phyloP scores from a whole-genome alignment of 2,797 vertebrate species.

The Nannoperca australis region DNA sequence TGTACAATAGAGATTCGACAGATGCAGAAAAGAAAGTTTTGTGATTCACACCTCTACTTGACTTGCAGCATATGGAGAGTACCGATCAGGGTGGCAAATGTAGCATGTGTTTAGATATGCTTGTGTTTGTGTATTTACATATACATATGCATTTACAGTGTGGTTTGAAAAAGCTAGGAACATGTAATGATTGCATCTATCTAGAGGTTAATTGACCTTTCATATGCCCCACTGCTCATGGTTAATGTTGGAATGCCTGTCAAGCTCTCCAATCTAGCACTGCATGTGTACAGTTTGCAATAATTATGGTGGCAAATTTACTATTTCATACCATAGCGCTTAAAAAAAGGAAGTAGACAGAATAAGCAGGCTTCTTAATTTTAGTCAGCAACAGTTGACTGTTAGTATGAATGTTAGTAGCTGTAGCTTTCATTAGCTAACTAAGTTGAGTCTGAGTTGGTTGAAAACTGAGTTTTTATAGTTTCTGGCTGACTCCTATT shows the following conservation, averaged over 20 bases:
- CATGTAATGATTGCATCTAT: neutral
- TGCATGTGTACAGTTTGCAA: neutral
- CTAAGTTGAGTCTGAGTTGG: neutral
- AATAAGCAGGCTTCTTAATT: neutral
- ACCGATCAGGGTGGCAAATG: neutral
- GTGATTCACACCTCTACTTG: neutral
- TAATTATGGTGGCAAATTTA: neutral
- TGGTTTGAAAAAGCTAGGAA: neutral
- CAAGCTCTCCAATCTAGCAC: neutral
- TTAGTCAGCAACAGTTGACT: neutral
- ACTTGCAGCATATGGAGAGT: conserved; percentile 10
- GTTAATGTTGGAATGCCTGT: neutral
- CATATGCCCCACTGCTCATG: neutral
- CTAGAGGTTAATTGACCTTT: neutral
- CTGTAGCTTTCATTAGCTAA: neutral
- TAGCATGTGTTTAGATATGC: neutral
- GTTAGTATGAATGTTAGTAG: neutral
- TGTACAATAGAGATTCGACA: conserved; percentile 4
- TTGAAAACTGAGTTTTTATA: neutral
- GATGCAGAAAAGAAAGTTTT: conserved; percentile 10
- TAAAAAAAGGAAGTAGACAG: neutral
- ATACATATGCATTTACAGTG: neutral
- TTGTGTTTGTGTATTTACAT: neutral
- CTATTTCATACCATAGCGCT: neutral
- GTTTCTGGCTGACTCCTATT: neutral